phyloP scores from a whole-genome alignment of 2,113 vertebrate species.

The Pseudorhombus dupliciocellatus region DNA sequence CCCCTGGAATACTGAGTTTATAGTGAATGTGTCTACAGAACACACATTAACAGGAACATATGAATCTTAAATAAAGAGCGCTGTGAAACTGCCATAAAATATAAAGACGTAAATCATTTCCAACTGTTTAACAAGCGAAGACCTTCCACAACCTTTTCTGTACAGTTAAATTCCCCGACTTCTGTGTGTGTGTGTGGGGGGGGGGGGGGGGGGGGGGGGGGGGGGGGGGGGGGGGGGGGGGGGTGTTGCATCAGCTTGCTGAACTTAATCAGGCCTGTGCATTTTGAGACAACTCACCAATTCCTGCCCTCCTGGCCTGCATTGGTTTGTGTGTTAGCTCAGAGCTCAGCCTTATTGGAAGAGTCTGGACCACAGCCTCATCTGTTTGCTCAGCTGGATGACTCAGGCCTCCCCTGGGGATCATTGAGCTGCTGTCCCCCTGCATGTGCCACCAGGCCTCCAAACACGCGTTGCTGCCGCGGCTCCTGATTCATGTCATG shows the following conservation, averaged over 20 bases:
- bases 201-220: too few relatives aligned
- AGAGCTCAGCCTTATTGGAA: slow-evolving; percentile 50
- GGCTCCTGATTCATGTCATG: slow-evolving; percentile 1
- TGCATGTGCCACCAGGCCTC: slow-evolving; percentile 39
- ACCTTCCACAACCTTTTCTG: not conserved
- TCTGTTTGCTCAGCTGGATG: slow-evolving; percentile 72
- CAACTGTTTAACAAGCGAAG: not conserved
- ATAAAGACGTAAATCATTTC: not conserved
- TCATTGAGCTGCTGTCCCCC: slow-evolving; percentile 41
- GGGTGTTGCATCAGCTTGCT: slow-evolving; percentile 7
- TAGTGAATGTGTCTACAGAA: not conserved
- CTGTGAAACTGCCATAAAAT: not conserved
- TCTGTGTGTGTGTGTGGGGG: too few relatives aligned
- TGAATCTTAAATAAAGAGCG: not conserved
- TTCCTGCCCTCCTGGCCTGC: slow-evolving; percentile 18
- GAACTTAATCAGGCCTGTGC: slow-evolving; percentile 3
- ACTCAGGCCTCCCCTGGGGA: slow-evolving; percentile 40
- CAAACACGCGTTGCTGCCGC: slow-evolving; percentile 25
- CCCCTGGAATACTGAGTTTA: not conserved
- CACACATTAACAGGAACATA: not conserved
- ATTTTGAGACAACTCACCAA: slow-evolving; percentile 28
- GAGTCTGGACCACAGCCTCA: slow-evolving; percentile 33
- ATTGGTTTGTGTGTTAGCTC: slow-evolving; percentile 42
- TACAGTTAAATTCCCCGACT: not conserved
- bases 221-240: too few relatives aligned